A percentile compares a stretch with the other conserved stretches of the same genome.
Conservation (phyloP, 2,797 vertebrate species). For the Heterohyrax brucei region DNA sequence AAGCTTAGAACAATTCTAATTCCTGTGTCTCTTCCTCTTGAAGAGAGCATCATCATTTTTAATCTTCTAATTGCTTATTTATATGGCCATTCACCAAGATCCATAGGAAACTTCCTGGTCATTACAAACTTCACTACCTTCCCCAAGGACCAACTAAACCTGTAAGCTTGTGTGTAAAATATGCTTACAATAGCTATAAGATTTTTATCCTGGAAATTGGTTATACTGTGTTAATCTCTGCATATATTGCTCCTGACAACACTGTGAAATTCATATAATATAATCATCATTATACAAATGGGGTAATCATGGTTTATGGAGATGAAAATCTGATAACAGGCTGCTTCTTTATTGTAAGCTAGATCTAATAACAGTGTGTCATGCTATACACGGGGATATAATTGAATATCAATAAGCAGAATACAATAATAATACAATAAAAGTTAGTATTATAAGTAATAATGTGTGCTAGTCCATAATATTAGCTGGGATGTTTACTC, state of each 20-base stretch:
- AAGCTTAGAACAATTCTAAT: background rate
- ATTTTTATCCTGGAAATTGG: constrained; percentile 13
- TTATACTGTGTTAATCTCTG: background rate
- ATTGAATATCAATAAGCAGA: background rate
- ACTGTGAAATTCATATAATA: background rate
- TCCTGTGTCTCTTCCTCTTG: background rate
- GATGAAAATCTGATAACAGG: background rate
- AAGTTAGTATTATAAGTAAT: background rate
- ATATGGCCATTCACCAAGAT: background rate
- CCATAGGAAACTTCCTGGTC: background rate
- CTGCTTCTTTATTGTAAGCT: background rate
- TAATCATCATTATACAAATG: background rate
- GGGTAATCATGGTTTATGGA: background rate
- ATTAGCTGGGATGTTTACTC: background rate
- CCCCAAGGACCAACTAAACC: background rate
- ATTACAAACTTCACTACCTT: background rate
- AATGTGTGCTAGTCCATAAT: background rate
- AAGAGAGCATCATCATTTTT: background rate
- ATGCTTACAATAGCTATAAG: background rate
- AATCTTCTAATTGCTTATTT: background rate
- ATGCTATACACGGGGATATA: background rate
- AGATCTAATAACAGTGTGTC: background rate
- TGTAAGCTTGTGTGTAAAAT: background rate
- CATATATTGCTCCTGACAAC: background rate
- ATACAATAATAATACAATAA: background rate